Evolutionary conservation across 2,888 invertebrate species (phyloP).

Genomic region (Phoronis australis): DNA sequence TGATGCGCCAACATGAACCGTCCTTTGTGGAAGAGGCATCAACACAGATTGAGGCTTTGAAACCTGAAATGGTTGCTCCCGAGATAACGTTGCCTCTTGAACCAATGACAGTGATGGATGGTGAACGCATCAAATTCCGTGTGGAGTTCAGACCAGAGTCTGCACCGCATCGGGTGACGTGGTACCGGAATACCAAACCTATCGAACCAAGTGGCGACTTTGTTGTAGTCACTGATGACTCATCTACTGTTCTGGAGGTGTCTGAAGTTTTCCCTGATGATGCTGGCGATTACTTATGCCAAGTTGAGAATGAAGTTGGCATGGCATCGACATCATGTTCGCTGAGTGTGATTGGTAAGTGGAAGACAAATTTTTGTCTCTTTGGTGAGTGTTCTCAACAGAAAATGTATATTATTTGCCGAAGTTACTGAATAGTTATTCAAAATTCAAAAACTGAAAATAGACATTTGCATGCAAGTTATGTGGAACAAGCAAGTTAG

Average conservation of each 20-base stretch:
- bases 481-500: no score
- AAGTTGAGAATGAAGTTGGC: slow-evolving; percentile 74
- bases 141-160: slow-evolving; percentile 40
- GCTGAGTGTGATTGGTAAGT: slow-evolving; percentile 50
- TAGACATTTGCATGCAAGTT: no score
- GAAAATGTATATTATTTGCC: no score
- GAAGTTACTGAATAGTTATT: no score
- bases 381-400: no score
- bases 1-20: slow-evolving; percentile 15
- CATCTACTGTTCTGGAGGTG: slow-evolving; percentile 80
- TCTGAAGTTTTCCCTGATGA: slow-evolving; percentile 99
- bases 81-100: slow-evolving; percentile 69
- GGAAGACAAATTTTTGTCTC: no score
- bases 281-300: slow-evolving; percentile 92
- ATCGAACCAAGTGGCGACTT: slow-evolving; percentile 50
- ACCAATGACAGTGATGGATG: slow-evolving; percentile 80
- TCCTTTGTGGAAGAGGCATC: slow-evolving; percentile 12
- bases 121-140: slow-evolving; percentile 62
- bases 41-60: slow-evolving; percentile 16
- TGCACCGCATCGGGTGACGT: slow-evolving; percentile 42
- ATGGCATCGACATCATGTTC: slow-evolving; percentile 87
- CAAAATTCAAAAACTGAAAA: no score
- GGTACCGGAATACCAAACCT: slow-evolving; percentile 54
- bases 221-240: slow-evolving; percentile 57
- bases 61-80: slow-evolving; percentile 64